Evolutionary conservation across 2,113 vertebrate species (phyloP).

Genomic region (Salvelinus namaycush): DNA sequence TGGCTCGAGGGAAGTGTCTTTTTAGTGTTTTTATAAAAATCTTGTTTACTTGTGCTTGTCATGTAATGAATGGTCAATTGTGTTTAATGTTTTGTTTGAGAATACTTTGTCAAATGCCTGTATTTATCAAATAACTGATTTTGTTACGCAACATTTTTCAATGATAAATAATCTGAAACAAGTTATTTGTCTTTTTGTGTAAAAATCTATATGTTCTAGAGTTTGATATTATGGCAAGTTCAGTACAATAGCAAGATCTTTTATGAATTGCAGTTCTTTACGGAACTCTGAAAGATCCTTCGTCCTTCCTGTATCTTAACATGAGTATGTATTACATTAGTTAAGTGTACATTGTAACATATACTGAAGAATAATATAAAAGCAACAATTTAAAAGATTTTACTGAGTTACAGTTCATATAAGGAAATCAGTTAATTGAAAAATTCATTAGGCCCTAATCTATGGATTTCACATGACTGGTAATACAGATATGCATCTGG

Average conservation of each 20-base stretch:
- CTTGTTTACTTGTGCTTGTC: slow-evolving; percentile 56
- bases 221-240: neutral
- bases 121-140: slow-evolving; percentile 74
- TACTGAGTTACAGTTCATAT: no score
- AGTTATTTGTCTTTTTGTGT: slow-evolving; percentile 9
- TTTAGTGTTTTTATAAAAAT: slow-evolving; percentile 48
- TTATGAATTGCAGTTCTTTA: no score
- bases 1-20: slow-evolving; percentile 43
- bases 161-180: slow-evolving; percentile 66
- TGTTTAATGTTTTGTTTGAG: slow-evolving; percentile 52
- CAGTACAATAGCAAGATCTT: neutral
- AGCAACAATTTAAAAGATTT: no score
- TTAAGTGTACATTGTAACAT: no score
- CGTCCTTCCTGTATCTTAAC: no score
- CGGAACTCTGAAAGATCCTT: no score
- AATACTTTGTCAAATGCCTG: slow-evolving; percentile 72
- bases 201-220: neutral
- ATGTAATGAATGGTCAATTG: slow-evolving; percentile 45
- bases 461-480: no score
- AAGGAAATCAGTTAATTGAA: no score
- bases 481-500: no score
- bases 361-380: no score
- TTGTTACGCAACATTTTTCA: slow-evolving; percentile 76
- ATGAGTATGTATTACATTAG: no score
- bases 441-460: no score